Conservation (phyloP, 2,888 invertebrate species). For the Rhaphigaster nebulosa region DNA sequence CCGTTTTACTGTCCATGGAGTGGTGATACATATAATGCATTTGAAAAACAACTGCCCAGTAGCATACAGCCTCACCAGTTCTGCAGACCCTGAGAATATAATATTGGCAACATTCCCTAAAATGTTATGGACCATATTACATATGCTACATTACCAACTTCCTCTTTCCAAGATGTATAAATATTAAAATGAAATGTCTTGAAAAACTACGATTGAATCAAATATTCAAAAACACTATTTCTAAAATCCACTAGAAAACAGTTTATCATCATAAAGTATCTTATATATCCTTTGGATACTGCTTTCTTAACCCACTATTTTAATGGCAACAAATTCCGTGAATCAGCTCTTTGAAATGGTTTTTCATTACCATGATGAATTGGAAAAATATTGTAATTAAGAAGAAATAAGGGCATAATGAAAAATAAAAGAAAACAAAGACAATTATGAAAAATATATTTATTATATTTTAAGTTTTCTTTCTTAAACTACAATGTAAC, state of each 20-base stretch:
- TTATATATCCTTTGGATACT: background rate
- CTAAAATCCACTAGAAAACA: background rate
- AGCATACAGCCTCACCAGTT: background rate
- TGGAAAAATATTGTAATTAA: background rate
- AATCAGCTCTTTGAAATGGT: background rate
- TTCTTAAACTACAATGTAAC: constrained; percentile 54
- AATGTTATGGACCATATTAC: constrained; percentile 51
- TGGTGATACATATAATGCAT: background rate
- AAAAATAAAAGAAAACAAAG: constrained; percentile 37
- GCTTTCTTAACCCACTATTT: background rate
- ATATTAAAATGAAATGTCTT: constrained; percentile 12
- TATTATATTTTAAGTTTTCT: constrained; percentile 30
- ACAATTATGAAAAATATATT: constrained; percentile 49
- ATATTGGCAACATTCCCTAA: constrained; percentile 50
- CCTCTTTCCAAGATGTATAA: constrained; percentile 41
- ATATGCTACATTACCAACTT: constrained; percentile 52
- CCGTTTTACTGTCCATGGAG: background rate
- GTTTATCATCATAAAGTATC: background rate
- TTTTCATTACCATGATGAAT: background rate
- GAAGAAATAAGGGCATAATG: background rate
- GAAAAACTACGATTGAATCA: background rate
- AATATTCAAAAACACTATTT: background rate
- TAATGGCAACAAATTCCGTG: background rate
- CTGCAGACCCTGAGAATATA: constrained; percentile 16
- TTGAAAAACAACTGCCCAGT: background rate